Percentiles rank a stretch among this genome's conserved stretches.
Evolutionary conservation across 92 coral and sea anemone species (phyloP).

Genomic region (Porites rus): DNA sequence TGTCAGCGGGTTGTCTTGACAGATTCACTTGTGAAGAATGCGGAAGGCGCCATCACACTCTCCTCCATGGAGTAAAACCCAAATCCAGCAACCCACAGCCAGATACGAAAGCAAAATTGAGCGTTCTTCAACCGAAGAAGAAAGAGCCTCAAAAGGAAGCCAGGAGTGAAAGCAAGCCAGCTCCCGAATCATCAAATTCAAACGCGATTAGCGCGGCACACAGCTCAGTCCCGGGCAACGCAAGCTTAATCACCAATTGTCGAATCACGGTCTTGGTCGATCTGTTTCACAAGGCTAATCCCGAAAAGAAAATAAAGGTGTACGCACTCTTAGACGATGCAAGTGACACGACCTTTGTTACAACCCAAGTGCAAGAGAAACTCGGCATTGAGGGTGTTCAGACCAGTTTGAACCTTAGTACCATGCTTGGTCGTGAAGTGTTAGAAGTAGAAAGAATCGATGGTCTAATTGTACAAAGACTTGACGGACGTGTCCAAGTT

Average conservation of each 20-base stretch:
- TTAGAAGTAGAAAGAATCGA: too few species aligned
- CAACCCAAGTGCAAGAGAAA: slow-evolving; percentile 3
- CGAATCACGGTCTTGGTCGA: not conserved
- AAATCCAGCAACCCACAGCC: not conserved
- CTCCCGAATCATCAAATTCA: not conserved
- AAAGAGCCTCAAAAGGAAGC: not conserved
- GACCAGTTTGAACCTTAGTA: slow-evolving; percentile 39
- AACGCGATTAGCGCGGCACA: not conserved
- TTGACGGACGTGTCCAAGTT: too few species aligned
- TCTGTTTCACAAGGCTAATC: slow-evolving; percentile 14
- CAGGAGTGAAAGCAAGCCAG: not conserved
- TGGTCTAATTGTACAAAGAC: too few species aligned
- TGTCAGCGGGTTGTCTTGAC: not conserved
- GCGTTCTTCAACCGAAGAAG: too few species aligned
- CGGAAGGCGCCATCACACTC: slow-evolving; percentile 70
- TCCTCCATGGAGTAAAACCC: slow-evolving; percentile 63
- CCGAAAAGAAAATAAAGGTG: slow-evolving; percentile 23
- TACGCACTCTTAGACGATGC: slow-evolving; percentile 60
- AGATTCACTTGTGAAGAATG: slow-evolving; percentile 64
- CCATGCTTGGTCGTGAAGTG: slow-evolving; percentile 22
- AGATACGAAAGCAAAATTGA: not conserved
- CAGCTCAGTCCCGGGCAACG: not conserved
- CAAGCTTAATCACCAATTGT: not conserved
- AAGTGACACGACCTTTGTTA: slow-evolving; percentile 58
- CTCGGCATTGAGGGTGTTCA: slow-evolving; percentile 35